Evolutionary conservation across 2,888 invertebrate species (phyloP).

Genomic region (Digitonthophagus gazella): DNA sequence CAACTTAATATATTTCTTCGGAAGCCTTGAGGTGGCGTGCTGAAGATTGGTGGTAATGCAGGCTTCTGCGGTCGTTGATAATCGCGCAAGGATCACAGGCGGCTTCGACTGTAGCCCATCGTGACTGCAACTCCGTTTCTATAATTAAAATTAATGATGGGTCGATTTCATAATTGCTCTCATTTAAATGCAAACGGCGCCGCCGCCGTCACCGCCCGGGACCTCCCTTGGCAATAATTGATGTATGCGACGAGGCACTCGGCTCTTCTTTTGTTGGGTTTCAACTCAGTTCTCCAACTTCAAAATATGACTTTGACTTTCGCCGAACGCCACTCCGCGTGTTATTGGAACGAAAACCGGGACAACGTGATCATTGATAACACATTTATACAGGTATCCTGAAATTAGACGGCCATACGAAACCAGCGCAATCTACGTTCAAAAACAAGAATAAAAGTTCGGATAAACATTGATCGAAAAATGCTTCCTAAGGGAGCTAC

Average conservation of each 20-base stretch:
- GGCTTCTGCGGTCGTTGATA: not conserved
- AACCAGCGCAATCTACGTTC: no score
- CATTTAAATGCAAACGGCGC: constrained; percentile 25
- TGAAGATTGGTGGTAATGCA: not conserved
- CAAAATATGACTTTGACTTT: no score
- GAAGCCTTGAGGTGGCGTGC: not conserved
- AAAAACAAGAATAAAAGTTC: no score
- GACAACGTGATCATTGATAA: no score
- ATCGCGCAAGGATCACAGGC: not conserved
- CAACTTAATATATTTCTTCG: not conserved
- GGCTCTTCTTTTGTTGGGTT: not conserved
- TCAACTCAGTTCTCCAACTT: no score
- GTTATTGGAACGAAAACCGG: no score
- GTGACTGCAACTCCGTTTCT: constrained; percentile 37
- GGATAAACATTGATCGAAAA: no score
- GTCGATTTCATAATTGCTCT: constrained; percentile 32
- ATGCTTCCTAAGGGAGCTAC: no score
- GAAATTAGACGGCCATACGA: no score
- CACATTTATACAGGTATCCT: no score
- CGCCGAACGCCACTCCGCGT: no score
- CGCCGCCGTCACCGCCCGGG: constrained; percentile 9
- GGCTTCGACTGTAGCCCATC: constrained; percentile 25
- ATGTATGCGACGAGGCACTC: constrained; percentile 11
- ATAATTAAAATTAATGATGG: constrained; percentile 38
- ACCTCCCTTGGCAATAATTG: constrained; percentile 22